Evolutionary conservation across 2,888 invertebrate genomes (phyloP).

Genomic region (Ochropacha duplaris): DNA sequence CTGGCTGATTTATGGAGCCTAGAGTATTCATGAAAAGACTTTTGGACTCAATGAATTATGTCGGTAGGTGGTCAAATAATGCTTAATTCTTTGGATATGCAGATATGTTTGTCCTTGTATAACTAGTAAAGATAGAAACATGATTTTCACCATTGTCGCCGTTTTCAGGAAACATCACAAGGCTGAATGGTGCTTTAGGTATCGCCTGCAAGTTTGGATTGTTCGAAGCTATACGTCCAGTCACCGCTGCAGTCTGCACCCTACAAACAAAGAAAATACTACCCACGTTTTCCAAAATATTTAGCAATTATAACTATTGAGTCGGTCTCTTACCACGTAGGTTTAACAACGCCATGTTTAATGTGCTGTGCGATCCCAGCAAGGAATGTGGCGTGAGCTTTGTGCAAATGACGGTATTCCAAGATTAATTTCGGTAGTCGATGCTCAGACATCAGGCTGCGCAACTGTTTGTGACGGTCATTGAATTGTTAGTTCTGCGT

Average conservation of each 20-base stretch:
- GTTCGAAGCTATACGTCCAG: conserved; percentile 73
- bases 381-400: conserved; percentile 74
- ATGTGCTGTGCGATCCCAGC: conserved; percentile 67
- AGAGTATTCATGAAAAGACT: no score
- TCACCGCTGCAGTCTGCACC: conserved; percentile 75
- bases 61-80: no score
- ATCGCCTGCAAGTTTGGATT: conserved; percentile 79
- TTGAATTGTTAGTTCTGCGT: neutral
- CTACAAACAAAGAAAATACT: conserved; percentile 32
- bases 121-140: no score
- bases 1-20: no score
- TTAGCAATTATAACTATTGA: neutral
- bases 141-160: conserved; percentile 23
- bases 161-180: conserved; percentile 42
- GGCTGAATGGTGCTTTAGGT: conserved; percentile 65
- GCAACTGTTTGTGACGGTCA: conserved; percentile 45
- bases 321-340: conserved; percentile 60
- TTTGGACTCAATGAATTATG: no score
- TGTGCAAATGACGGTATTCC: conserved; percentile 73
- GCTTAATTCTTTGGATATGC: no score
- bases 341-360: conserved; percentile 54
- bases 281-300: neutral
- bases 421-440: conserved; percentile 70
- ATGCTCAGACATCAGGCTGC: conserved; percentile 58
- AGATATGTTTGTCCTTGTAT: no score